Base-by-base conservation (phyloP, 2,888 invertebrate species). In the Caenorhabditis sp. region DNA sequence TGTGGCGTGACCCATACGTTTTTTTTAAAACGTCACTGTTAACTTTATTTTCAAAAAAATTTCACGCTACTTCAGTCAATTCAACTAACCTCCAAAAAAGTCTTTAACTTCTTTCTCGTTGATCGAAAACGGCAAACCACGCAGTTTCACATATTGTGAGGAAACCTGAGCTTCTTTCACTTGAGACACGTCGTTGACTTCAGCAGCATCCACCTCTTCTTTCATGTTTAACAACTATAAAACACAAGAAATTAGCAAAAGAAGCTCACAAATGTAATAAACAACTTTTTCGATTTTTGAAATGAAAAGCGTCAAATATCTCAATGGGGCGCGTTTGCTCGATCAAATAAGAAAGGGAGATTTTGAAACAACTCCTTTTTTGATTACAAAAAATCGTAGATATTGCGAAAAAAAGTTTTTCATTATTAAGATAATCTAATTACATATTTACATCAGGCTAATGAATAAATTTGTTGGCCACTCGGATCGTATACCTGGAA, bases 91-190 rank as follows among this genome's bases (percentile, higher is more conserved):
- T 51, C 50, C 58, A 54, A 85, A 79, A 62, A 86, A 85, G 31
- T 81, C 63, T 12, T 67, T 43, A 55, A 85, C 70, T 24, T 84
- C 84, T 26, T 73, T 69, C 10, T 81, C 79, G 8, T 66, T 71
- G 0, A 83, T 78, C 23, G 76, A 75, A 76, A 75, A 85, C 4
- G 85, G 85, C 23, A 85, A 70, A 10, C 85, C 85, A 24, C 85
- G 79, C n/a, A 85, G 72, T 14, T 82, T 26, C 17, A 58, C 10
- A 36, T 36, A 58, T 36, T 19, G 55, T 6, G 55, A 23, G 4
- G 24, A 10, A 17, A 55, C 55, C 8, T 36, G 19, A 10, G 27
- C 10, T 26, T 27, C 43, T 43, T 43, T 12, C 5, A 36, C 36
- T 36, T 36, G 6, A 8, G 36, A 12, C 12, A n/a, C n/a, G n/a